These are phyloP conservation scores for Menidia menidia DNA, from an alignment of 2,797 vertebrate species.

Conservation along the genomic window DNA sequence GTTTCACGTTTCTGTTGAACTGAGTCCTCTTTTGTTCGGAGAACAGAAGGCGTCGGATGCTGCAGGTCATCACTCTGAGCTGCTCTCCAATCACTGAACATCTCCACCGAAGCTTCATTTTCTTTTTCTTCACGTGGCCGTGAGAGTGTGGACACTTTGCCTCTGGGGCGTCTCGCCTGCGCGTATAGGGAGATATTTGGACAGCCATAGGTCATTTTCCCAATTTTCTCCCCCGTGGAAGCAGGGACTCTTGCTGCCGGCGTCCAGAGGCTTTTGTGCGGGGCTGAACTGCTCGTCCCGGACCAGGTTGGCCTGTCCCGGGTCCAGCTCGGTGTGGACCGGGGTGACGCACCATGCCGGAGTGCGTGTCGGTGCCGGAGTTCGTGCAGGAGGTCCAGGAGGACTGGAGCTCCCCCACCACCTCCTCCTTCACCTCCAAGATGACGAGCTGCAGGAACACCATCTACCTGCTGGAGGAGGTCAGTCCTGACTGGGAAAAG, in stretches of 20 bases:
- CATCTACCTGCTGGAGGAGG: slow-evolving; percentile 76
- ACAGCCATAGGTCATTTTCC: neutral
- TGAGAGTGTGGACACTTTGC: neutral
- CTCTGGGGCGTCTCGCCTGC: slow-evolving; percentile 7
- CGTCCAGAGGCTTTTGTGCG: slow-evolving; percentile 50
- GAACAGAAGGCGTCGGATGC: slow-evolving; percentile 52
- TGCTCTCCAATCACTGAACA: slow-evolving; percentile 17
- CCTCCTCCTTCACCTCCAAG: slow-evolving; percentile 78
- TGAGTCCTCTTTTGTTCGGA: slow-evolving; percentile 58
- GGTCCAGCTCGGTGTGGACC: slow-evolving; percentile 15
- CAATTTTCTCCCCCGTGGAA: neutral
- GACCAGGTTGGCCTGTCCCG: neutral
- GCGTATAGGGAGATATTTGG: neutral
- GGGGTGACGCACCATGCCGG: slow-evolving; percentile 59
- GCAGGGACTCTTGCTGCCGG: neutral
- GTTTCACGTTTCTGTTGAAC: slow-evolving; percentile 16
- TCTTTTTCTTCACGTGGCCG: neutral
- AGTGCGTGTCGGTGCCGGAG: slow-evolving; percentile 73
- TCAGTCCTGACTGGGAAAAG: slow-evolving; percentile 37
- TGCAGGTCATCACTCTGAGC: slow-evolving; percentile 52
- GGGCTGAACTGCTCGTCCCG: slow-evolving; percentile 11
- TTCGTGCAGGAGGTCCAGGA: slow-evolving; percentile 77
- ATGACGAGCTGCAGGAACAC: slow-evolving; percentile 76
- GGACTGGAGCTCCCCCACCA: slow-evolving; percentile 80
- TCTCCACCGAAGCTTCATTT: neutral